Evolutionary conservation across 64 coral and sea anemone species (phyloP).

Genomic region (Astreopora myriophthalma): DNA sequence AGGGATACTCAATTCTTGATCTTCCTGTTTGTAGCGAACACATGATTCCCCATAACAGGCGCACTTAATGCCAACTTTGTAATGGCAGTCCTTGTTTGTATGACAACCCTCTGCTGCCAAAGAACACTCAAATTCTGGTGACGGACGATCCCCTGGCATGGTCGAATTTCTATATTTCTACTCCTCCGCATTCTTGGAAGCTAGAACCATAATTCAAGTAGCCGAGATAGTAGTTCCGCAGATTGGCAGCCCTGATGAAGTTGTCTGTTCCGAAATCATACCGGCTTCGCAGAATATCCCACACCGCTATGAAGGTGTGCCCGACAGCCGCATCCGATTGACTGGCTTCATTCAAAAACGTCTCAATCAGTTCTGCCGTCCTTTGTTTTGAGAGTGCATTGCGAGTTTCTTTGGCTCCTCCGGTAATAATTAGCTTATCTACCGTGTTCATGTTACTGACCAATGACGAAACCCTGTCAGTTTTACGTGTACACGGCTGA

Average conservation of each 20-base stretch:
- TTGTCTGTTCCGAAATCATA: not conserved
- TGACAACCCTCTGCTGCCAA: slow-evolving; percentile 46
- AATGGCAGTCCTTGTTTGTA: slow-evolving; percentile 45
- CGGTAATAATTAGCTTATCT: slow-evolving; percentile 6
- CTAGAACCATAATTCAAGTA: slow-evolving; percentile 26
- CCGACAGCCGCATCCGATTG: not conserved
- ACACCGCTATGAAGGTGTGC: slow-evolving; percentile 24
- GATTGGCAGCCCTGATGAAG: slow-evolving; percentile 13
- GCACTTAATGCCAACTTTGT: not conserved
- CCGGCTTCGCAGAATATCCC: slow-evolving; percentile 25
- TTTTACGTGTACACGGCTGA: not conserved
- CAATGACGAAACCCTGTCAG: not conserved
- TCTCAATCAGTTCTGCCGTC: slow-evolving; percentile 18
- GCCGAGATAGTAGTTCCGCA: slow-evolving; percentile 56
- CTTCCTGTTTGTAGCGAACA: slow-evolving; percentile 8
- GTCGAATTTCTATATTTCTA: slow-evolving; percentile 17
- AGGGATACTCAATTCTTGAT: not conserved
- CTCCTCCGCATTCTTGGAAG: not conserved
- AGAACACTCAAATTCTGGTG: slow-evolving; percentile 35
- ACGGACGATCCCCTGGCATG: not conserved
- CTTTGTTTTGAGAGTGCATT: not conserved
- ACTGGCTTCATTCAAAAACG: slow-evolving; percentile 59
- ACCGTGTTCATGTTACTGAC: not conserved
- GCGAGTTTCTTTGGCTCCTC: slow-evolving; percentile 47
- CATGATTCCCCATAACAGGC: slow-evolving; percentile 24